Evolutionary conservation across 2,797 vertebrate species (phyloP).

Genomic region (Micromesistius poutassou): DNA sequence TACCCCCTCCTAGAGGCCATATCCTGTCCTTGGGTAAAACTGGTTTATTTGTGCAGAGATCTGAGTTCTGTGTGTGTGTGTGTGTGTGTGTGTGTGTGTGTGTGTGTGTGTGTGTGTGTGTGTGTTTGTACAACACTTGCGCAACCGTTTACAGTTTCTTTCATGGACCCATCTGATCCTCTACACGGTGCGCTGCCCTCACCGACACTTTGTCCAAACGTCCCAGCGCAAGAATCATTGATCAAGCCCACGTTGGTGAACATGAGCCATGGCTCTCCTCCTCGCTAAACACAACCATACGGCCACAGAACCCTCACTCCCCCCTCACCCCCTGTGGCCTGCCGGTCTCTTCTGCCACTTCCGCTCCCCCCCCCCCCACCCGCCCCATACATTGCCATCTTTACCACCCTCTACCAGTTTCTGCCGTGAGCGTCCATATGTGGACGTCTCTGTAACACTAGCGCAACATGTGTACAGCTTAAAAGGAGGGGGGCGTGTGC

Average conservation of each 20-base stretch:
- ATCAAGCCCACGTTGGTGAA: slow-evolving; percentile 40
- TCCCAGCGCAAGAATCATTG: slow-evolving; percentile 49
- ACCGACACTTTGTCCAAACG: slow-evolving; percentile 6
- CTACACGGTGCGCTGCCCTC: slow-evolving; percentile 16
- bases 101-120: slow-evolving; percentile 31
- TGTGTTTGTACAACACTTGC: slow-evolving; percentile 10
- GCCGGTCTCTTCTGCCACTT: background rate
- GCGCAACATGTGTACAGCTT: too few species aligned
- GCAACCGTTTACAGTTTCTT: slow-evolving; percentile 13
- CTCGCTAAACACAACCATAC: slow-evolving; percentile 56
- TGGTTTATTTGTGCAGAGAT: slow-evolving; percentile 39
- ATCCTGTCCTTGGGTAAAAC: slow-evolving; percentile 66
- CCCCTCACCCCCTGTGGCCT: slow-evolving; percentile 31
- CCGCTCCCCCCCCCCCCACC: background rate
- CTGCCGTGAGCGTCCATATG: too few species aligned
- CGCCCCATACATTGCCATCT: too few species aligned
- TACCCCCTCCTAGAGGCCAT: slow-evolving; percentile 60
- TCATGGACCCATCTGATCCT: background rate
- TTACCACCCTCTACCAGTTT: too few species aligned
- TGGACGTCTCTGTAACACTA: too few species aligned
- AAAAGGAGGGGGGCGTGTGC: too few species aligned
- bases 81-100: slow-evolving; percentile 8
- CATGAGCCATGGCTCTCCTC: slow-evolving; percentile 16
- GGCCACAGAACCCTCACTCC: slow-evolving; percentile 58
- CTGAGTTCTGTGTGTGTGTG: slow-evolving; percentile 25